Evolutionary conservation across 1,140 invertebrate genomes (phyloP).

Genomic region (Drosophila teissieri): DNA sequence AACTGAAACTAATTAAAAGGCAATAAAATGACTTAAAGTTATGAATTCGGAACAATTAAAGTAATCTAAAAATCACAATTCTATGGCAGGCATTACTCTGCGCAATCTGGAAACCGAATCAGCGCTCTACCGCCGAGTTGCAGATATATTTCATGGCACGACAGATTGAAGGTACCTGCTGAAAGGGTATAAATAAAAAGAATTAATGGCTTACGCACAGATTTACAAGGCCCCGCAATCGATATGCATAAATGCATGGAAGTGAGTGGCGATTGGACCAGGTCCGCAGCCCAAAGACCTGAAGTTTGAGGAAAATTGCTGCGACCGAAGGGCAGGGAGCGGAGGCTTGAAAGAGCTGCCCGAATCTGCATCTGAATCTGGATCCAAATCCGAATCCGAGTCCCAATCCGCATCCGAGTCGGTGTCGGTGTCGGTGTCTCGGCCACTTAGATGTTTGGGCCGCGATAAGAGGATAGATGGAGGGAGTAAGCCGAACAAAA

Average conservation of each 20-base stretch:
- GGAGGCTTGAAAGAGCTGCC: conserved; percentile 71
- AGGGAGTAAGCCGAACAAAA: conserved; percentile 63
- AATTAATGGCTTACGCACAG: conserved; percentile 80
- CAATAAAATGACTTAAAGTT: not conserved
- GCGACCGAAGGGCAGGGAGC: conserved; percentile 20
- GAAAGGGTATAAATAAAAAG: conserved; percentile 49
- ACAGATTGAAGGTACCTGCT: conserved; percentile 31
- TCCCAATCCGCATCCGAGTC: conserved; percentile 13
- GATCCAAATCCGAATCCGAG: conserved; percentile 13
- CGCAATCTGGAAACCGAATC: conserved; percentile 9
- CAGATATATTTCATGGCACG: conserved; percentile 18
- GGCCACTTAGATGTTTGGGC: conserved; percentile 80
- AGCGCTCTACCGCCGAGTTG: not conserved
- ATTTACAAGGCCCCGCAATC: conserved; percentile 73
- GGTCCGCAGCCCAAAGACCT: not conserved
- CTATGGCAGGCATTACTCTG: not conserved
- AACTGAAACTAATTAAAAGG: too few species aligned
- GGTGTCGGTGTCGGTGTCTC: conserved; percentile 53
- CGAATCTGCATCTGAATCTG: conserved; percentile 17
- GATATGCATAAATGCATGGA: conserved; percentile 73
- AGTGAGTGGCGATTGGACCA: conserved; percentile 13
- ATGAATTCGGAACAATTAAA: not conserved
- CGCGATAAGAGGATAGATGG: conserved; percentile 61
- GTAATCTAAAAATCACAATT: not conserved
- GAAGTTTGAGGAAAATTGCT: not conserved